Base-by-base conservation (phyloP, 2,797 vertebrate genomes). In the Bucorvus abyssinicus region DNA sequence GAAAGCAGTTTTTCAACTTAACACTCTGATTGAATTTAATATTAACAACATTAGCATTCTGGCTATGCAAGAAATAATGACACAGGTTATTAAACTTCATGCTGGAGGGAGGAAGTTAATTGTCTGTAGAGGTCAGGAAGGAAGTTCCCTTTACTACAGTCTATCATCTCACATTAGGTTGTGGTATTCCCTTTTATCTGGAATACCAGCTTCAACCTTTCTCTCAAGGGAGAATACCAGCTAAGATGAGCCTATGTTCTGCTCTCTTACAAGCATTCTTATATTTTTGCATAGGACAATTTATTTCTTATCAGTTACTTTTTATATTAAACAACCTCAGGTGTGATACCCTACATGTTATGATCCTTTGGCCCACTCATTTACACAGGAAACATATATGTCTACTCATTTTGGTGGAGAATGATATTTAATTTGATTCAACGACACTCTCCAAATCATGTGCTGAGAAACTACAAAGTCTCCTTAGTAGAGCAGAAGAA, bases 61-160 rank as follows among this genome's bases (percentile, higher is more conserved):
- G 38, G 29, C 50, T 89, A 82, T 59, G 36, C 29, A 81, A 86
- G 91, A 86, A 94, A 84, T 84, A 96, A 86, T 75, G 82, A 84
- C 83, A 88, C 45, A 75, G 73, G 42, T 94, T 94, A 94, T 96
- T 96, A 90, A 96, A 88, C 55, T 86, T 83, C 73, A 90, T 70
- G 88, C 47, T 93, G 67, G 44, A 93, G 69, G 79, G 55, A 93
- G 53, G 69, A 92, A 94, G 59, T n/a, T 94, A 97, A 94, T 79
- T 93, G 87, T 73, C 84, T 94, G 59, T 79, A 91, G 87, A 96
- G 94, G 85, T 93, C 91, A 96, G 38, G 21, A 81, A 90, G 69
- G 76, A 93, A 94, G 78, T 52, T 86, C 32, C 22, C 36, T 90
- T 91, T 87, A 81, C 57, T 76, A 26, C 69, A 65, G 73, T 89